Evolutionary conservation across 2,888 invertebrate species (phyloP), one percentile per base, ranked within the genome.

Genomic region (Balanococcus diminutus): DNA sequence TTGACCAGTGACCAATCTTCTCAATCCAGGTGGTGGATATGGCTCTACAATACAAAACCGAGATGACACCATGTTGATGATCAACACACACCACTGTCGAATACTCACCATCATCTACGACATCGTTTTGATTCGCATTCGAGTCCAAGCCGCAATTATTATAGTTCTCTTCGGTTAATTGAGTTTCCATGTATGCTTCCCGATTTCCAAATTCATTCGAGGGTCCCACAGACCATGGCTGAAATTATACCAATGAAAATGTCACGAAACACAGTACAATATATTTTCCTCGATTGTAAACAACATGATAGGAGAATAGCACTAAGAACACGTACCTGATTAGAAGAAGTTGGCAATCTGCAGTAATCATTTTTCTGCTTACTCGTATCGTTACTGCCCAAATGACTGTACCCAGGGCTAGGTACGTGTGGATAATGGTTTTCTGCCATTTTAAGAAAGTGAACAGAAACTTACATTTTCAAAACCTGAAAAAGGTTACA

Each of bases 1-100:
- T 81, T 88, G 88, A 8, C 89, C 89, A 46, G 89, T 89, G 11
- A 89, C 89, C 81, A 88, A 83, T 82, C 89, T 86, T 84, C 88
- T 87, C 61, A 89, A 86, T n/a, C 89, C 88, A 67, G 88, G 88
- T 28, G 89, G 89, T 39, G 88, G 88, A 39, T 32, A 61, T 11
- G 81, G 86, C 28, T 81, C 86, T 84, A 22, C 4, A 67, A 51
- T 2, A 56, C 32, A 46, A 9, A 85, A 22, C 22, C 25, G n/a
- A 8, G 19, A 67, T 51, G 0, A 83, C 14, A 36, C 19, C 5
- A 25, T 8, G n/a, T 46, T 31, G n/a, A n/a, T n/a, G n/a, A n/a
- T n/a, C n/a, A n/a, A n/a, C n/a, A n/a, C n/a, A n/a, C n/a, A n/a
- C n/a, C n/a, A n/a, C n/a, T n/a, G n/a, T n/a, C n/a, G n/a, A n/a